A percentile compares a stretch with the other conserved stretches of the same genome.
These are phyloP conservation scores for Galerucella nymphaeae DNA, from an alignment of 2,888 invertebrate species.

Conservation along the genomic window DNA sequence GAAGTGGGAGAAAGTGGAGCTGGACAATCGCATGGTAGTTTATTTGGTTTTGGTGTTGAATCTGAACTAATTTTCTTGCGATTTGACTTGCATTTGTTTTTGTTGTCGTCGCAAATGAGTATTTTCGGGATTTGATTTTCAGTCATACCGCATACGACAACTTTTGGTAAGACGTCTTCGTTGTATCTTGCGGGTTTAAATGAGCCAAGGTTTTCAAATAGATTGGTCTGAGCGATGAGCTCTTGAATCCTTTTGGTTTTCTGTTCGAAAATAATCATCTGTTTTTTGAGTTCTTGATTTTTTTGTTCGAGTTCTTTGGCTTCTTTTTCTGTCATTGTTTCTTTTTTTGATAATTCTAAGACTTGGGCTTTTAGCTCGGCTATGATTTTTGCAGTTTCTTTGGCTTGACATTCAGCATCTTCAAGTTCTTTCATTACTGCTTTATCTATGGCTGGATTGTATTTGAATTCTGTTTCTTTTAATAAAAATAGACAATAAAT, in stretches of 20 bases:
- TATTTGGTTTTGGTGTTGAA: neutral
- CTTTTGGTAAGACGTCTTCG: conserved; percentile 66
- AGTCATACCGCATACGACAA: conserved; percentile 68
- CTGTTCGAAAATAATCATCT: conserved; percentile 72
- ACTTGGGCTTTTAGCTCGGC: conserved; percentile 63
- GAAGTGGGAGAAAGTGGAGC: neutral
- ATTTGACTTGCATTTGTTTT: conserved; percentile 9
- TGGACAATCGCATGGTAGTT: neutral
- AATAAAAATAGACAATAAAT: conserved; percentile 28
- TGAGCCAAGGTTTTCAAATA: conserved; percentile 4
- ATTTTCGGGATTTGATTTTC: conserved; percentile 69
- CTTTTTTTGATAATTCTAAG: conserved; percentile 67
- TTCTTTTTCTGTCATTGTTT: conserved; percentile 70
- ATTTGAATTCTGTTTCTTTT: conserved; percentile 46
- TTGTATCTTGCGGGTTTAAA: conserved; percentile 38
- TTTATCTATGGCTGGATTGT: conserved; percentile 53
- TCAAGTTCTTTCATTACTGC: conserved; percentile 64
- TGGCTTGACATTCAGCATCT: conserved; percentile 65
- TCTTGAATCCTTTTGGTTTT: conserved; percentile 71
- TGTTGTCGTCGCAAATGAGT: conserved; percentile 65
- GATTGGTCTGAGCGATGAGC: conserved; percentile 52
- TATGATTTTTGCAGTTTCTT: conserved; percentile 65
- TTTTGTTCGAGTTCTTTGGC: conserved; percentile 69
- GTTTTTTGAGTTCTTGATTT: conserved; percentile 70
- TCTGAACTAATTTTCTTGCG: conserved; percentile 14